Evolutionary conservation across 2,113 vertebrate species (phyloP).

Genomic region (Myrmecobius fasciatus): DNA sequence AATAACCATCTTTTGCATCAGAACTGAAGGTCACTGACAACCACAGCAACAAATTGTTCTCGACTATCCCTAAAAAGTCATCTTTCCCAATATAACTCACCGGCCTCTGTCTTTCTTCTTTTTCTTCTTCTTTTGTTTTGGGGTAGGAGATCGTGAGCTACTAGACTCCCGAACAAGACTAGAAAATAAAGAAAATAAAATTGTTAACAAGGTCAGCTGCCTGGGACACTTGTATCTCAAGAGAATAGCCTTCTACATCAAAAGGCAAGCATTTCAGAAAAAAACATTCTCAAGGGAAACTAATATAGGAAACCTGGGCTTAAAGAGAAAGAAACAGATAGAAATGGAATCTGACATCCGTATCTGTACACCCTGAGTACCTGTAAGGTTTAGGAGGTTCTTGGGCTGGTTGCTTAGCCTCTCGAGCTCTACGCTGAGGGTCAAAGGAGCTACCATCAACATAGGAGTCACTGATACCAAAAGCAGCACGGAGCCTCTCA

Average conservation of each 20-base stretch:
- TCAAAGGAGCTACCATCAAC: constrained; percentile 95
- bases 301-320: neutral
- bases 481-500: constrained; percentile 91
- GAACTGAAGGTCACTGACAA: neutral
- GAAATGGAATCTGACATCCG: neutral
- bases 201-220: neutral
- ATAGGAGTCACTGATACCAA: constrained; percentile 92
- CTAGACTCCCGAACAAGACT: constrained; percentile 90
- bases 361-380: constrained; percentile 71
- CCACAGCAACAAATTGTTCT: neutral
- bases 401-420: constrained; percentile 83
- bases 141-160: constrained; percentile 87
- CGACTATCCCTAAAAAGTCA: neutral
- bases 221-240: neutral
- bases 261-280: neutral
- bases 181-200: neutral
- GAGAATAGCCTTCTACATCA: neutral
- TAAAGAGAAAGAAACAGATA: neutral
- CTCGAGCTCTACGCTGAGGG: constrained; percentile 90
- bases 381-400: constrained; percentile 86
- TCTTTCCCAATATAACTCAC: constrained; percentile 72
- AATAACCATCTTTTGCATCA: neutral
- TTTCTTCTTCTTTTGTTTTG: constrained; percentile 88
- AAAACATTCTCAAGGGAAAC: neutral
- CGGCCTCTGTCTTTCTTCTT: constrained; percentile 91